Conservation (phyloP, 1,140 invertebrate species). For the Delia radicum region DNA sequence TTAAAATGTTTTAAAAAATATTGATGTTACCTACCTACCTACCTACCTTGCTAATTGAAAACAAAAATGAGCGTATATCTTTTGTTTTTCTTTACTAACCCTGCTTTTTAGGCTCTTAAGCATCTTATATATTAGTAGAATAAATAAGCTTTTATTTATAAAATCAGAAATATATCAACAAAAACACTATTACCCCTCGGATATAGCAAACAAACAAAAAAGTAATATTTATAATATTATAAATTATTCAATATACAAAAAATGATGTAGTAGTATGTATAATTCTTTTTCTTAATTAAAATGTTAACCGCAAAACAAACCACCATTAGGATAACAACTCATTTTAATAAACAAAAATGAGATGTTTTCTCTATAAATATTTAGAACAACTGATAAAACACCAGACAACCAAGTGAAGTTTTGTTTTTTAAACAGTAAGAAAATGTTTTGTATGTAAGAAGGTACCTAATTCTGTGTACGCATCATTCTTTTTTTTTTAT, state of each 20-base stretch:
- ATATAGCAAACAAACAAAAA: background rate
- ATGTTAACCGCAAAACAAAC: background rate
- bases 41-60: background rate
- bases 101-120: slow-evolving; percentile 15
- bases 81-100: background rate
- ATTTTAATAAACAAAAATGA: background rate
- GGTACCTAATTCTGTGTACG: background rate
- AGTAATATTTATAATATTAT: background rate
- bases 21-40: background rate
- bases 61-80: background rate
- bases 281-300: background rate
- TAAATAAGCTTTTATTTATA: slow-evolving; percentile 7
- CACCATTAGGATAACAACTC: background rate
- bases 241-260: background rate
- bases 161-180: slow-evolving; percentile 10
- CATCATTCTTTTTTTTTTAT: background rate
- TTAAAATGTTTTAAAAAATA: background rate
- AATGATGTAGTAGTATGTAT: background rate
- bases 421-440: background rate
- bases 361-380: background rate
- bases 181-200: background rate
- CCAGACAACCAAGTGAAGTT: no score
- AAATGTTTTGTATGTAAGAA: background rate
- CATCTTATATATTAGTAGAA: background rate
- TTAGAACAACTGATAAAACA: background rate